Evolutionary conservation across 2,113 vertebrate species (phyloP).

Genomic region (Trinectes maculatus): DNA sequence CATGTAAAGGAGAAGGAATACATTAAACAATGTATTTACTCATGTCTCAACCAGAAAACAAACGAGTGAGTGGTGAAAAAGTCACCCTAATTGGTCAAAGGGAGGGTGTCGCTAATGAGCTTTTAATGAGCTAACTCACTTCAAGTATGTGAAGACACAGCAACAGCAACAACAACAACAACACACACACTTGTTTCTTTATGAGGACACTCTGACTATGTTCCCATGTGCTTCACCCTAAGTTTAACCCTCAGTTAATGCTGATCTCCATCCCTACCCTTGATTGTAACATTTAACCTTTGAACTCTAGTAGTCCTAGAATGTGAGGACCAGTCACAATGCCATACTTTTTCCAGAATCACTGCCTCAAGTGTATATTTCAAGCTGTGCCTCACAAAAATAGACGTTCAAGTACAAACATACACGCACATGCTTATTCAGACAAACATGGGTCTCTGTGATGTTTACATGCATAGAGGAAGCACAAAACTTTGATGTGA

Average conservation of each 20-base stretch:
- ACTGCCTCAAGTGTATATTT: too few species aligned
- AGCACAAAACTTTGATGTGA: conserved; percentile 49
- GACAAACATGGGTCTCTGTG: conserved; percentile 44
- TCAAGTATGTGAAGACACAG: conserved; percentile 40
- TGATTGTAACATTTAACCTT: too few species aligned
- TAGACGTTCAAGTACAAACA: too few species aligned
- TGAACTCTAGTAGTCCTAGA: background rate
- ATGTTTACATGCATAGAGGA: conserved; percentile 61
- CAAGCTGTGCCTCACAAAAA: too few species aligned
- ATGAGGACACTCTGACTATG: background rate
- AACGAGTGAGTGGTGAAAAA: conserved; percentile 61
- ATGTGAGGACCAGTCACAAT: background rate
- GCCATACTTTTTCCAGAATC: too few species aligned
- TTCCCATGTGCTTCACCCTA: too few species aligned
- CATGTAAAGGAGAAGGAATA: conserved; percentile 39
- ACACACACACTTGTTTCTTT: conserved; percentile 1
- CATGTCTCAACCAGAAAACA: conserved; percentile 60
- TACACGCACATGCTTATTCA: background rate
- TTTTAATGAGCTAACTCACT: conserved; percentile 73
- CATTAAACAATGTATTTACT: conserved; percentile 62
- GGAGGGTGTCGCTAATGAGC: conserved; percentile 73
- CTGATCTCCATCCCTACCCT: too few species aligned
- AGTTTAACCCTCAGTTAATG: too few species aligned
- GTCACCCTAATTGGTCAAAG: conserved; percentile 66
- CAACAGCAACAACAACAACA: background rate